These are phyloP conservation scores for mouse (Mus musculus) DNA, from an alignment of 2,113 vertebrate genomes.

Conservation along the genomic window DNA sequence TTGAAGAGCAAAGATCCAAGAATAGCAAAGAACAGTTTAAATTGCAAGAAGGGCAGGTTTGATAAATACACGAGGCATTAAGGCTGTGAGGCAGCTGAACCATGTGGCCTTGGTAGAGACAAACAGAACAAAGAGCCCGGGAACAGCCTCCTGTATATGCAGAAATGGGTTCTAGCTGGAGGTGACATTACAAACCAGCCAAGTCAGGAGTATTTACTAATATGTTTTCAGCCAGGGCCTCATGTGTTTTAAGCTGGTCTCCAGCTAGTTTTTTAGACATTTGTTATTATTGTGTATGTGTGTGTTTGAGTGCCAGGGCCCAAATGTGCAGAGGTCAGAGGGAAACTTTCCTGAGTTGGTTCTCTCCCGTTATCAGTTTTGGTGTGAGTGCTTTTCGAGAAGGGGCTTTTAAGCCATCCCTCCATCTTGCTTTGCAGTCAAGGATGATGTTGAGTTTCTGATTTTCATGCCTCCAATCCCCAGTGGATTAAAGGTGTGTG, in stretches of 20 bases:
- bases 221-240: background rate
- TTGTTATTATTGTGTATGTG: background rate
- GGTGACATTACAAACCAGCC: background rate
- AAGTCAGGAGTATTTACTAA: background rate
- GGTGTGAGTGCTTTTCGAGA: background rate
- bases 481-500: background rate
- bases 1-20: background rate
- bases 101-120: rapidly evolving
- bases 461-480: background rate
- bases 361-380: background rate
- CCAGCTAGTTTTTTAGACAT: background rate
- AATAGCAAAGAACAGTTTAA: background rate
- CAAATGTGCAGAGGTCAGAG: background rate
- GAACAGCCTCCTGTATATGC: rapidly evolving
- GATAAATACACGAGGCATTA: background rate
- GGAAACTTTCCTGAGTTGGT: background rate
- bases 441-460: background rate
- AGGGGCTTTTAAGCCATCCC: background rate
- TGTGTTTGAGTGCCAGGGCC: too few species aligned
- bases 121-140: background rate
- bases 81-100: background rate
- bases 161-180: background rate
- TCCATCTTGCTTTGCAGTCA: background rate
- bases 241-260: background rate
- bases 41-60: background rate